phyloP scores from a whole-genome alignment of 2,113 vertebrate species.

The Pelmatolapia mariae region DNA sequence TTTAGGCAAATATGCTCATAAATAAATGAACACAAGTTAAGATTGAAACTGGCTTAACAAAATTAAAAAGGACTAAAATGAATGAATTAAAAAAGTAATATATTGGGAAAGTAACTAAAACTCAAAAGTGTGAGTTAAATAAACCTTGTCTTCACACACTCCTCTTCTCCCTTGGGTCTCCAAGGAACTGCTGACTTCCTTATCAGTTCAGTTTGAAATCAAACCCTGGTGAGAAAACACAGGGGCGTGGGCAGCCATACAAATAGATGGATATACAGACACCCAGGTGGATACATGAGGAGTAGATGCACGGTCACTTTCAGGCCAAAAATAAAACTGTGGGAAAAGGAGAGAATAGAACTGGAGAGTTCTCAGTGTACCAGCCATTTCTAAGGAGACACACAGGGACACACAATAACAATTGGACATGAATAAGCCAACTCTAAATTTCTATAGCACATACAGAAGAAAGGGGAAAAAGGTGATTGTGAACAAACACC shows the following conservation, averaged over 20 bases:
- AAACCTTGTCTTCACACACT: constrained; percentile 46
- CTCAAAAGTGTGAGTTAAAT: background rate
- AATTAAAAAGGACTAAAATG: background rate
- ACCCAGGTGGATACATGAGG: constrained; percentile 13
- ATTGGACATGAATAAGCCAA: background rate
- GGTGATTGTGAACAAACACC: background rate
- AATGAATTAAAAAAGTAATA: background rate
- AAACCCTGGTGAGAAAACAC: constrained; percentile 65
- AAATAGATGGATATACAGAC: constrained; percentile 37
- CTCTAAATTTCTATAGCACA: constrained; percentile 12
- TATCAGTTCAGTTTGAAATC: constrained; percentile 73
- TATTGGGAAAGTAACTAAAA: background rate
- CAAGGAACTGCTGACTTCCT: constrained; percentile 53
- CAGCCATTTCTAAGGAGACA: constrained; percentile 39
- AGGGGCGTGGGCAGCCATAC: constrained; percentile 47
- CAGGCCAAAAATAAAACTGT: constrained; percentile 21
- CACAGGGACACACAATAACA: background rate
- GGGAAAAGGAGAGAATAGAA: constrained; percentile 14
- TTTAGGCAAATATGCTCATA: background rate
- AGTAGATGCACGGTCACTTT: constrained; percentile 5
- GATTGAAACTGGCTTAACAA: background rate
- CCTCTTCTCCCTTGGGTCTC: constrained; percentile 55
- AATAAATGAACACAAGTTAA: background rate
- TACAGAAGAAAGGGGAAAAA: constrained; percentile 4
- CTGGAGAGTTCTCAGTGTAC: constrained; percentile 23